A percentile compares a stretch with the other conserved stretches of the same genome.
phyloP scores from a whole-genome alignment of 2,797 vertebrate species.

The Euphonia xanthogaster region DNA sequence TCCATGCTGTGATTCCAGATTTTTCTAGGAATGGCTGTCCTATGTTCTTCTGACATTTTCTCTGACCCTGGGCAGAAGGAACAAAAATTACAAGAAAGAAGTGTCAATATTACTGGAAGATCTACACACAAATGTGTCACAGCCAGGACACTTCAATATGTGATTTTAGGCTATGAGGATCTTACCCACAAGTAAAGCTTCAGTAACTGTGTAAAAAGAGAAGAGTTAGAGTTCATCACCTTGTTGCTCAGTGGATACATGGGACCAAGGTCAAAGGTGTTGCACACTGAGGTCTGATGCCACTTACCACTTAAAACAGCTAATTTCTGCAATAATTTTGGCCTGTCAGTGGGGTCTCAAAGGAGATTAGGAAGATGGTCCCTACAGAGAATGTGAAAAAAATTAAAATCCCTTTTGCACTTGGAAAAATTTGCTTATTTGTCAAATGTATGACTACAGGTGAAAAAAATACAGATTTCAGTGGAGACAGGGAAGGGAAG shows the following conservation, averaged over 20 bases:
- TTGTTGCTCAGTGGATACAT: accelerated
- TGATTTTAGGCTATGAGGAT: not conserved
- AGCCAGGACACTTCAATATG: not conserved
- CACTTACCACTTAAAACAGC: not conserved
- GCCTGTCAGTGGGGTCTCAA: not conserved
- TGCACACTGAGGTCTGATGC: not conserved
- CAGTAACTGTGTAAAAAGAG: not conserved
- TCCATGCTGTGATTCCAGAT: not conserved
- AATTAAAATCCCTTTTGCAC: accelerated
- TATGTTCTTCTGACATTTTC: not conserved
- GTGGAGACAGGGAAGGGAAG: not conserved
- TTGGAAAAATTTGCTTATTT: not conserved
- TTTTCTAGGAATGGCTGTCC: not conserved
- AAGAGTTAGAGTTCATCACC: not conserved
- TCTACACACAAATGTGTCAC: accelerated
- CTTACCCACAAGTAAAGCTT: not conserved
- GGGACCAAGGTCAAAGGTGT: not conserved
- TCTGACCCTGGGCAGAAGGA: not conserved
- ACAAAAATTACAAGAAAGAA: not conserved
- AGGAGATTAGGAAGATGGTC: not conserved
- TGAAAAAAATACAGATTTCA: not conserved
- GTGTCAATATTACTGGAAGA: not conserved
- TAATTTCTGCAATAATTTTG: not conserved
- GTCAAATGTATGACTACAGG: not conserved
- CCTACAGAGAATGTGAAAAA: not conserved